A percentile compares a stretch with the other conserved stretches of the same genome.
Evolutionary conservation across 2,113 vertebrate genomes (phyloP).

Genomic region (Labeo catla): DNA sequence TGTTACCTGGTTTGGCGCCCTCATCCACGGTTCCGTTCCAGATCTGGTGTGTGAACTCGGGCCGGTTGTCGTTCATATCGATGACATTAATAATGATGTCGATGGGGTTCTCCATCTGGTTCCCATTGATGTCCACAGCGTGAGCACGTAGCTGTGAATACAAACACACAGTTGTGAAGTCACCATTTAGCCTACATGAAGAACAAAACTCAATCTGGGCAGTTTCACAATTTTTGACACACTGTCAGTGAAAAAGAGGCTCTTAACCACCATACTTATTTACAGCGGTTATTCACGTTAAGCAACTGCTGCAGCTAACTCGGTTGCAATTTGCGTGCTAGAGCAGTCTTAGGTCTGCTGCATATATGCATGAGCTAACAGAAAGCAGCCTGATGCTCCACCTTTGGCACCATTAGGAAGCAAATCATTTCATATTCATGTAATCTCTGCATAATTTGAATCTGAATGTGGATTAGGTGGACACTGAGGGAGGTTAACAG

Average conservation of each 20-base stretch:
- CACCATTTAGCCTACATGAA: no score
- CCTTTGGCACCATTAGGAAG: slow-evolving; percentile 44
- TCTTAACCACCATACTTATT: neutral
- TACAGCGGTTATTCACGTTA: neutral
- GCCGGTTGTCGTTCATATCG: slow-evolving; percentile 97
- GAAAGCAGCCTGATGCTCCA: slow-evolving; percentile 20
- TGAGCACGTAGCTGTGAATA: slow-evolving; percentile 87
- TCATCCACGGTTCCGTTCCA: slow-evolving; percentile 96
- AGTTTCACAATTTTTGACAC: neutral
- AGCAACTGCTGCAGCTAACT: neutral
- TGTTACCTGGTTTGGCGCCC: slow-evolving; percentile 92
- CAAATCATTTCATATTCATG: slow-evolving; percentile 40
- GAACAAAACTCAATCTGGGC: no score
- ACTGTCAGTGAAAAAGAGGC: neutral
- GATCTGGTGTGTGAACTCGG: slow-evolving; percentile 90
- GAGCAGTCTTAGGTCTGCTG: neutral
- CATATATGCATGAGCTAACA: slow-evolving; percentile 27
- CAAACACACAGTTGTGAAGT: neutral
- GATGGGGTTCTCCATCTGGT: slow-evolving; percentile 97
- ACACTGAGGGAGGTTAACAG: slow-evolving; percentile 23
- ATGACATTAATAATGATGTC: slow-evolving; percentile 98
- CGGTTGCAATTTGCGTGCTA: neutral
- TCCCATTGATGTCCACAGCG: slow-evolving; percentile 95
- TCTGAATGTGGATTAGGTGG: slow-evolving; percentile 39
- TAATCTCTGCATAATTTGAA: slow-evolving; percentile 40